A percentile compares a stretch with the other conserved stretches of the same genome.
Evolutionary conservation across 1,140 invertebrate species (phyloP).

Genomic region (Micrasema longulum): DNA sequence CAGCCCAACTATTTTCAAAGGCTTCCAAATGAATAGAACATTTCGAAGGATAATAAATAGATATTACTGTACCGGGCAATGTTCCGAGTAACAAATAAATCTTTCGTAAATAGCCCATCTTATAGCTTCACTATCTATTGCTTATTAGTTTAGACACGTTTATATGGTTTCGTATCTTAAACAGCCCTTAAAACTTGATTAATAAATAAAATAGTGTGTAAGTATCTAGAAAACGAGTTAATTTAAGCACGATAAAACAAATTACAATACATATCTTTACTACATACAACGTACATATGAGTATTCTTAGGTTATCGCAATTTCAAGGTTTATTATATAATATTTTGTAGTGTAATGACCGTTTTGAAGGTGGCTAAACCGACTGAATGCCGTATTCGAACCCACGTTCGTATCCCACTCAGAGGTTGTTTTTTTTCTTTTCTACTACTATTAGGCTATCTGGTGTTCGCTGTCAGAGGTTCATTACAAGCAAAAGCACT

Average conservation of each 20-base stretch:
- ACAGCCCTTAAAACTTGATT: too few species aligned
- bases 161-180: too few species aligned
- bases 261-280: too few species aligned
- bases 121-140: neutral
- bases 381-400: neutral
- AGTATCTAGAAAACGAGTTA: too few species aligned
- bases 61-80: constrained; percentile 5
- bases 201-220: too few species aligned
- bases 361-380: constrained; percentile 18
- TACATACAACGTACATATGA: too few species aligned
- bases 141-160: neutral
- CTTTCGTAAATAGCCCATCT: constrained; percentile 15
- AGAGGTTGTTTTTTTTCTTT: constrained; percentile 8
- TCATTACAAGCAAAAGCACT: constrained; percentile 36
- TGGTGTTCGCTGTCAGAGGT: constrained; percentile 2
- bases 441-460: constrained; percentile 21
- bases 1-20: too few species aligned
- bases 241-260: too few species aligned
- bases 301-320: too few species aligned
- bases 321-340: too few species aligned
- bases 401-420: constrained; percentile 20
- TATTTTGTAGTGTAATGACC: neutral
- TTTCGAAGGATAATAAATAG: constrained; percentile 28
- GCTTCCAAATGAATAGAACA: constrained; percentile 12
- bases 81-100: constrained; percentile 14